phyloP scores from a whole-genome alignment of 1,140 invertebrate genomes.

The Asobara japonica region DNA sequence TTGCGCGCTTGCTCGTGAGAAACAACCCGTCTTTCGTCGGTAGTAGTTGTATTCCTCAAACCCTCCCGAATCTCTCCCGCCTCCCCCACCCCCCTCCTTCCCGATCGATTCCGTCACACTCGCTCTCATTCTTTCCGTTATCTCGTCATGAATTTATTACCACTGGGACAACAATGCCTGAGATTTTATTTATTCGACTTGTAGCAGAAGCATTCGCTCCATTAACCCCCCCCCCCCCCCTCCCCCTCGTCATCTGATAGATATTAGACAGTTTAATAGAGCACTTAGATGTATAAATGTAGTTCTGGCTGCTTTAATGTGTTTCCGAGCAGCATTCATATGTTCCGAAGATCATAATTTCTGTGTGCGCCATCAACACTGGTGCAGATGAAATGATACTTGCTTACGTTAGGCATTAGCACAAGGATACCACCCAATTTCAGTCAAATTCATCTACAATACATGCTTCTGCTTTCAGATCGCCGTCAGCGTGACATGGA shows the following conservation, averaged over 20 bases:
- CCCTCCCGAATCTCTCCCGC: background rate
- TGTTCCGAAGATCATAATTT: no score
- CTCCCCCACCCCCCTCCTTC: background rate
- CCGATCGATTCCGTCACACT: slow-evolving; percentile 14
- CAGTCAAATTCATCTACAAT: no score
- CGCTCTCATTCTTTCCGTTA: slow-evolving; percentile 17
- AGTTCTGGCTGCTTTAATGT: no score
- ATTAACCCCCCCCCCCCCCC: background rate
- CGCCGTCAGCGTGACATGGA: slow-evolving; percentile 74
- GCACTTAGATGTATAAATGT: no score
- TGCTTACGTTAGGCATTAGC: no score
- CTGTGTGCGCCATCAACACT: no score
- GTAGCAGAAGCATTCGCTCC: background rate
- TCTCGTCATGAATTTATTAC: slow-evolving; percentile 18
- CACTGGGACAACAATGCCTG: slow-evolving; percentile 1
- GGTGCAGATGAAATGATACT: no score
- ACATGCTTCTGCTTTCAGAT: slow-evolving; percentile 56
- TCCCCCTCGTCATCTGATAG: no score
- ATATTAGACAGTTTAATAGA: background rate
- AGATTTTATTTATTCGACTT: background rate
- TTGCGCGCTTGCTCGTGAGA: slow-evolving; percentile 33
- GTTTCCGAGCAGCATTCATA: no score
- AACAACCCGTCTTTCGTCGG: slow-evolving; percentile 38
- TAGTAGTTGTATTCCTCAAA: slow-evolving; percentile 21
- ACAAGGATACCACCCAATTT: no score